Evolutionary conservation across 2,113 vertebrate genomes (phyloP), one percentile per base, ranked within the genome.

Genomic region (Neotoma lepida): DNA sequence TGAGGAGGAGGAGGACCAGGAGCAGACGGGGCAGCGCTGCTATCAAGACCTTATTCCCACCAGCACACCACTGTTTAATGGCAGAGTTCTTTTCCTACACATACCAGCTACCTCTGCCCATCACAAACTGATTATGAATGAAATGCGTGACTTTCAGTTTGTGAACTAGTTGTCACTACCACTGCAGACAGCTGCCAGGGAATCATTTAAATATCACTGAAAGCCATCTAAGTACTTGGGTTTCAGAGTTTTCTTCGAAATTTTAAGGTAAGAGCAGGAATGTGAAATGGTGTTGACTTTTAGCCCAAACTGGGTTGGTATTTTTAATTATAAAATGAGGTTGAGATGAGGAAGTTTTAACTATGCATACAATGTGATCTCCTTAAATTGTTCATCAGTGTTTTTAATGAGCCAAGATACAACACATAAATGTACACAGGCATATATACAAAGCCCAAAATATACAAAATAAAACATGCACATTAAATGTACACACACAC

Each of bases 161-260:
- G 66, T 93, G 95, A 88, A 91, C 54, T 68, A 92, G 51, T 64
- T 87, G 93, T 35, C 66, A 92, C 14, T 63, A 46, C 46, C 64
- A 86, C 44, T 77, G 82, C 30, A 81, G 51, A 85, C 0, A 94
- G 35, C 18, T 88, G 68, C 28, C 86, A 71, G 89, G 64, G 17
- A 56, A 93, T 15, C 39, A 56, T 49, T 94, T 93, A 51, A 70
- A 96, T 94, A 94, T 39, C 54, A 56, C 70, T 64, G 54, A 93
- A 70, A 95, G 58, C 12, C 84, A 28, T 80, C 30, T 89, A 28
- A 89, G 35, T 61, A 90, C 24, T 58, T 82, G 51, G 30, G 71
- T 76, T 95, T 94, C 58, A 96, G 87, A 84, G 28, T 92, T 90
- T 94, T 90, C 39, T 77, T 46, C 90, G 26, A 77, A 56, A 41